These are phyloP conservation scores for Cybosia mesomella DNA, from an alignment of 2,888 invertebrate genomes.

Conservation along the genomic window DNA sequence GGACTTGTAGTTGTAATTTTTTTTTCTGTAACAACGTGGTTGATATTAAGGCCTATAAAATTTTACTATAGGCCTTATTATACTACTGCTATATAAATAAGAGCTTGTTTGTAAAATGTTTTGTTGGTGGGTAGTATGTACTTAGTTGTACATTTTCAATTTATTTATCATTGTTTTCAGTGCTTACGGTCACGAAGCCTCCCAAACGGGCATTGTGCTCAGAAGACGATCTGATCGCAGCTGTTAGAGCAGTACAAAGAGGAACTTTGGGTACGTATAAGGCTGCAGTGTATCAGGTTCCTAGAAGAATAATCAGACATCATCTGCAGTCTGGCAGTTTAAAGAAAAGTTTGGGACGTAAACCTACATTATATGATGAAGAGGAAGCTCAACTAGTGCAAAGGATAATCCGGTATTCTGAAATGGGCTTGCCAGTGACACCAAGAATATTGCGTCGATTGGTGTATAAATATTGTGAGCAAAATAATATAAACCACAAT, in stretches of 20 bases:
- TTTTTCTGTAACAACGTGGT: slow-evolving; percentile 17
- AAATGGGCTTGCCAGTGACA: slow-evolving; percentile 36
- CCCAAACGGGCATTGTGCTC: slow-evolving; percentile 46
- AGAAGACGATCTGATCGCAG: slow-evolving; percentile 38
- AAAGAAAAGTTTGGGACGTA: slow-evolving; percentile 44
- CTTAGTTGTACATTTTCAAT: not conserved
- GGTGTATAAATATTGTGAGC: slow-evolving; percentile 46
- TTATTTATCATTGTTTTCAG: slow-evolving; percentile 22
- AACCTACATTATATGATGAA: slow-evolving; percentile 39
- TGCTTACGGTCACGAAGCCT: slow-evolving; percentile 31
- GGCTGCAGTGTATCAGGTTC: slow-evolving; percentile 47
- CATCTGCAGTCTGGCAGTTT: slow-evolving; percentile 36
- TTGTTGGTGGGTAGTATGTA: not conserved
- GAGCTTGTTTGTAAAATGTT: too few relatives aligned
- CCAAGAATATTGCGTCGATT: slow-evolving; percentile 34
- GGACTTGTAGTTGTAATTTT: slow-evolving; percentile 4
- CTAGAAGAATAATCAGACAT: slow-evolving; percentile 49
- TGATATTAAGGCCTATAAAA: slow-evolving; percentile 34
- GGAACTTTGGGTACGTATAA: slow-evolving; percentile 37
- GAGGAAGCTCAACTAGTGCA: slow-evolving; percentile 43
- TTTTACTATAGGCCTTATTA: slow-evolving; percentile 33
- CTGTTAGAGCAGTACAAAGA: slow-evolving; percentile 42
- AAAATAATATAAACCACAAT: slow-evolving; percentile 41
- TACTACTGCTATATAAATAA: slow-evolving; percentile 8
- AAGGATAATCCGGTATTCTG: slow-evolving; percentile 38